Evolutionary conservation across 2,113 vertebrate genomes (phyloP).

Genomic region (Chlorodrepanis virens): DNA sequence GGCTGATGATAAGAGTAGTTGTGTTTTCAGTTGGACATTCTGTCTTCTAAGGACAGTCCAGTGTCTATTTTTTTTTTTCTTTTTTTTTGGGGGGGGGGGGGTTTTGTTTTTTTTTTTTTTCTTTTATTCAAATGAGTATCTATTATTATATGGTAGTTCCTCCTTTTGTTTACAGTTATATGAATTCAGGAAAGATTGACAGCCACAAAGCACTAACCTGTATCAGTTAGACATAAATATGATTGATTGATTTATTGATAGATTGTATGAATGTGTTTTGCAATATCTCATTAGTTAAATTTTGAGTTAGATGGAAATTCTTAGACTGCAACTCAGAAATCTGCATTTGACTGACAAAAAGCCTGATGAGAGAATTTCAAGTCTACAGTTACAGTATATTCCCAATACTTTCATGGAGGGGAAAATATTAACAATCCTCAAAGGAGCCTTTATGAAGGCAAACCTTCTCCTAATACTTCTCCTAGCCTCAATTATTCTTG

Average conservation of each 20-base stretch:
- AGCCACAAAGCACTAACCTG: neutral
- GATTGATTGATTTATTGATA: neutral
- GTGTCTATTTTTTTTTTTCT: too few relatives aligned
- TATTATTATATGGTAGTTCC: neutral
- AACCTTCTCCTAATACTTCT: neutral
- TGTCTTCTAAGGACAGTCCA: neutral
- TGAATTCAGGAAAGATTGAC: neutral
- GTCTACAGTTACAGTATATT: neutral
- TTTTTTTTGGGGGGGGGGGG: too few relatives aligned
- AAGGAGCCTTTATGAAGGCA: neutral
- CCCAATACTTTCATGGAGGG: neutral
- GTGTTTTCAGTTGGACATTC: neutral
- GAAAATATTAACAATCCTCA: neutral
- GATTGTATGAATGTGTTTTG: neutral
- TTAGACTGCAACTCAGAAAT: neutral
- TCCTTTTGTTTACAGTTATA: neutral
- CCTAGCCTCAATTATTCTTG: neutral
- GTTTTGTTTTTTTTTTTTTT: neutral
- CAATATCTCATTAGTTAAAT: neutral
- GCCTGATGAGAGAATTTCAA: neutral
- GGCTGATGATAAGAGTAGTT: neutral
- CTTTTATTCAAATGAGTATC: neutral
- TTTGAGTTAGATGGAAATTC: neutral
- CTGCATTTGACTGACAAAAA: neutral
- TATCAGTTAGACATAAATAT: neutral